A percentile compares a stretch with the other conserved stretches of the same genome.
Evolutionary conservation across 2,888 invertebrate genomes (phyloP).

Genomic region (Thysanoteuthis rhombus): DNA sequence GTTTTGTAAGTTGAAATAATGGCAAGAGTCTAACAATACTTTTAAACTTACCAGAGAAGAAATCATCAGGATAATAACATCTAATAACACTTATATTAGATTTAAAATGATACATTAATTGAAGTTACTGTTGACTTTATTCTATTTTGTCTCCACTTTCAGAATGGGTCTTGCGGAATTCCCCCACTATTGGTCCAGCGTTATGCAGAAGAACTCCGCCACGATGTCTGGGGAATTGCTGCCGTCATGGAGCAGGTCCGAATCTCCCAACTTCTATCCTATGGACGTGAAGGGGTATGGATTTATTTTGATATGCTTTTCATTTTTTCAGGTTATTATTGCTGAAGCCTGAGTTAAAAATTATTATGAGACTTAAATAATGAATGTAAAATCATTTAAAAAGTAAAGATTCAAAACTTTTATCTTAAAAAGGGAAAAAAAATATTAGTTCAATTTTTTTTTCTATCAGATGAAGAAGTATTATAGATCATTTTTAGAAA

Average conservation of each 20-base stretch:
- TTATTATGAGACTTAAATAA: background rate
- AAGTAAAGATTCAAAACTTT: no score
- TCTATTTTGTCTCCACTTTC: background rate
- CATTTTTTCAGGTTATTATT: background rate
- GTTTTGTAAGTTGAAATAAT: no score
- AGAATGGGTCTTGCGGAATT: conserved; percentile 66
- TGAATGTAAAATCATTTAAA: no score
- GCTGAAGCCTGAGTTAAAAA: background rate
- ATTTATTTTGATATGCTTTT: background rate
- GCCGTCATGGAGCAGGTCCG: conserved; percentile 64
- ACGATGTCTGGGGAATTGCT: conserved; percentile 61
- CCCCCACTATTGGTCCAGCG: conserved; percentile 66
- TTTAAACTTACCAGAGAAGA: no score
- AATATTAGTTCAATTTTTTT: background rate
- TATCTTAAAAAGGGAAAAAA: background rate
- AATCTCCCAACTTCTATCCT: conserved; percentile 56
- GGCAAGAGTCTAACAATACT: no score
- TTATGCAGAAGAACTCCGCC: conserved; percentile 65
- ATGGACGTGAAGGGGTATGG: conserved; percentile 59
- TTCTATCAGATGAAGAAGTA: no score
- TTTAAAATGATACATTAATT: background rate
- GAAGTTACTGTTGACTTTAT: background rate
- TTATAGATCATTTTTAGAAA: no score
- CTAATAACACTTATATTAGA: no score
- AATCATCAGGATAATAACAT: no score